Conservation (phyloP, 2,797 vertebrate genomes). For the Pseudomugil tenellus region DNA sequence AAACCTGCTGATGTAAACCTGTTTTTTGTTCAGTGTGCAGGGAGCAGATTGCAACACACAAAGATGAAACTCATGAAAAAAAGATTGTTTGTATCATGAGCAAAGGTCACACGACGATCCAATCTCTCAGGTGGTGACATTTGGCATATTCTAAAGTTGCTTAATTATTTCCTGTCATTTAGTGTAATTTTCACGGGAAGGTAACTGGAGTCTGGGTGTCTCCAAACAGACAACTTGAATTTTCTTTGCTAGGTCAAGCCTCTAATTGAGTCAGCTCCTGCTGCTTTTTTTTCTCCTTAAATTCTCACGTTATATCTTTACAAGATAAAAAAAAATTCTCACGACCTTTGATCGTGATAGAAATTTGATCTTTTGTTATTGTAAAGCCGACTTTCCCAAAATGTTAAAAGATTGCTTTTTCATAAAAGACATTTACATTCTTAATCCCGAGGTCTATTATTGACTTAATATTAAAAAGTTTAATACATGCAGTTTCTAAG, state of each 20-base stretch:
- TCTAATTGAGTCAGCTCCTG: constrained; percentile 8
- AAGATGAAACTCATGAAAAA: not conserved
- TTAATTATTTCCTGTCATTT: constrained; percentile 79
- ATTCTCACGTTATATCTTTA: not conserved
- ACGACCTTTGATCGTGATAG: not conserved
- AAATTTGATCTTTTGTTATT: not conserved
- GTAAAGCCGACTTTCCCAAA: too few relatives aligned
- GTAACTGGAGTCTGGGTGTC: constrained; percentile 12
- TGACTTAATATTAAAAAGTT: constrained; percentile 48
- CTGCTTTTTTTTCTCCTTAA: constrained; percentile 35
- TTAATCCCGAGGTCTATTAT: constrained; percentile 43
- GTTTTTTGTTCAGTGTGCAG: too few relatives aligned
- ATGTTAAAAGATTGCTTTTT: constrained; percentile 14
- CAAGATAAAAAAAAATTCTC: not conserved
- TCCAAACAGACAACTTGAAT: constrained; percentile 30
- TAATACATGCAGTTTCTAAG: constrained; percentile 19
- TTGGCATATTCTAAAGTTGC: constrained; percentile 50
- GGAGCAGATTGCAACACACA: not conserved
- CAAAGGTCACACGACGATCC: constrained; percentile 20
- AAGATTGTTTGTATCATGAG: not conserved
- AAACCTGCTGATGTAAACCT: not conserved
- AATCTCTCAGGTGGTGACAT: constrained; percentile 50
- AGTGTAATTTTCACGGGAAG: constrained; percentile 63
- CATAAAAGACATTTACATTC: constrained; percentile 7
- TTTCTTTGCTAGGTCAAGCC: constrained; percentile 2